Evolutionary conservation across 2,113 vertebrate species (phyloP).

Genomic region (Thryonomys swinderianus): DNA sequence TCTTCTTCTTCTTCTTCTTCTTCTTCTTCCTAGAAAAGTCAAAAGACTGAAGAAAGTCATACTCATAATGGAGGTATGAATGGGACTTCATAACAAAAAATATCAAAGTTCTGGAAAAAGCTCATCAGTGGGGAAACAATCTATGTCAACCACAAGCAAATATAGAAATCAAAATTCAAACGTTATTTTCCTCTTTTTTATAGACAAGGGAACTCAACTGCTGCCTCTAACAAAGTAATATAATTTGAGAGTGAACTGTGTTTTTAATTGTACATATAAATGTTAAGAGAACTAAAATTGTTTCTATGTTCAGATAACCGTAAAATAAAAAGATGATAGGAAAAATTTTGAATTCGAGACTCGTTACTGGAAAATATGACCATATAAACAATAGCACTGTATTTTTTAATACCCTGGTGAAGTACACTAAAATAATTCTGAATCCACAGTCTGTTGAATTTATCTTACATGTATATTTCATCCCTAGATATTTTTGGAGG

Average conservation of each 20-base stretch:
- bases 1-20: background rate
- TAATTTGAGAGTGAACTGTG: background rate
- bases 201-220: background rate
- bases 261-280: background rate
- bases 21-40: background rate
- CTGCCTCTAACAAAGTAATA: background rate
- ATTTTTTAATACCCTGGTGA: background rate
- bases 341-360: constrained; percentile 29
- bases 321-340: background rate
- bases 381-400: background rate
- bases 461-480: background rate
- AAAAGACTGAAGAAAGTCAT: background rate
- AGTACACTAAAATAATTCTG: constrained; percentile 38
- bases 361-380: background rate
- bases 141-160: background rate
- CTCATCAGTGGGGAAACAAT: background rate
- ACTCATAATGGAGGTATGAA: background rate
- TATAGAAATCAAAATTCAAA: background rate
- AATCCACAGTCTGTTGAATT: background rate
- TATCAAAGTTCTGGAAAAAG: background rate
- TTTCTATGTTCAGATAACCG: background rate
- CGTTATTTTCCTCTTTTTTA: background rate
- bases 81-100: background rate
- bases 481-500: background rate
- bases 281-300: background rate